Evolutionary conservation across 2,113 vertebrate species (phyloP).

Genomic region (Actenoides hombroni): DNA sequence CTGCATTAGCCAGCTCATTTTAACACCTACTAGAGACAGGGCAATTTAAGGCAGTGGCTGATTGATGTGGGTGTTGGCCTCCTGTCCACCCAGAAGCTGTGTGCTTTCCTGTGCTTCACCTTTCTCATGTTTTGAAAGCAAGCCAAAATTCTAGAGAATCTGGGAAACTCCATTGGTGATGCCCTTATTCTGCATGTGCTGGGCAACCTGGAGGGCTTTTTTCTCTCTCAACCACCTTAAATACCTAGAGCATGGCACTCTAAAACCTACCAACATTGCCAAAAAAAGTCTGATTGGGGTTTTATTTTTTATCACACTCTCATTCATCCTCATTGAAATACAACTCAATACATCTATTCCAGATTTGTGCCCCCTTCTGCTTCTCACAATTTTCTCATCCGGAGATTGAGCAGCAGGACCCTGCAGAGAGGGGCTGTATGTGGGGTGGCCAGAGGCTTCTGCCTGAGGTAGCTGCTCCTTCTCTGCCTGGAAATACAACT

Average conservation of each 20-base stretch:
- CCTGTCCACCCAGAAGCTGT: background rate
- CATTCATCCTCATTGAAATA: background rate
- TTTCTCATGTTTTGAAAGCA: background rate
- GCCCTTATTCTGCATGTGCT: background rate
- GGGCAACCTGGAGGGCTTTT: background rate
- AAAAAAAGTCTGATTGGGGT: fast-evolving
- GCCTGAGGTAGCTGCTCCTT: background rate
- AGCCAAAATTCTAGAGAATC: background rate
- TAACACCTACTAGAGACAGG: background rate
- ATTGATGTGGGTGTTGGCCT: background rate
- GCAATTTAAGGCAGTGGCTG: background rate
- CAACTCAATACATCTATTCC: background rate
- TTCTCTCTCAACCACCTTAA: background rate
- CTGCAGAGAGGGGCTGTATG: fast-evolving
- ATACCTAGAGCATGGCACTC: background rate
- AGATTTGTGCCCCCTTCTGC: background rate
- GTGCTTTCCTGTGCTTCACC: background rate
- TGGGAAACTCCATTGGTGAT: background rate
- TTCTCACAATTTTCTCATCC: background rate
- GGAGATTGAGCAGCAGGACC: background rate
- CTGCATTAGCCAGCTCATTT: background rate
- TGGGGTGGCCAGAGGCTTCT: background rate
- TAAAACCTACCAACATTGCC: background rate
- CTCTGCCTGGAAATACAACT: background rate
- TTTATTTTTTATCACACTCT: background rate